Conservation (phyloP, 1,140 invertebrate species). For the Daktulosphaira vitifoliae region DNA sequence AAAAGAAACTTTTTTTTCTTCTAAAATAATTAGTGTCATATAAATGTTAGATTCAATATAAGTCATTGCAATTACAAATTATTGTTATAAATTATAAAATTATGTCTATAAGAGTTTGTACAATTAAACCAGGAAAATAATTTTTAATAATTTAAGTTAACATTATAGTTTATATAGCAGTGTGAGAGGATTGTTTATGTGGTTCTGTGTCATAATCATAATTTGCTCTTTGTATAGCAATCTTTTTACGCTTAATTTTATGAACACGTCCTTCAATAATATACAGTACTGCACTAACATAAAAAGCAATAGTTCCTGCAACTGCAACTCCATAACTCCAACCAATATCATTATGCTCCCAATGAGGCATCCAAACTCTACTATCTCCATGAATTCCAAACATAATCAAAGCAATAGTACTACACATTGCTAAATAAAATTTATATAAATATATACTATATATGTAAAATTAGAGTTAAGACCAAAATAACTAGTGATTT, state of each 20-base stretch:
- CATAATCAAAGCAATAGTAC: conserved; percentile 60
- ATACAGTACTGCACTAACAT: conserved; percentile 42
- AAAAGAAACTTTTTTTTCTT: too few species aligned
- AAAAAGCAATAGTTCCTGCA: conserved; percentile 49
- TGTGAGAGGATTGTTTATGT: conserved; percentile 20
- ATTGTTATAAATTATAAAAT: too few species aligned
- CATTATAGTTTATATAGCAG: conserved; percentile 15
- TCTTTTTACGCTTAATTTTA: conserved; percentile 53
- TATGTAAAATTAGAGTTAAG: neutral
- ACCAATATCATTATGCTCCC: conserved; percentile 89
- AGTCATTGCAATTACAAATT: too few species aligned
- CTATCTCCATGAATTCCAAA: conserved; percentile 85
- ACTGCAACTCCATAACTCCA: conserved; percentile 87
- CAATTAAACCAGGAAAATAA: too few species aligned
- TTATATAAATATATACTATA: conserved; percentile 12
- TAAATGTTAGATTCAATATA: too few species aligned
- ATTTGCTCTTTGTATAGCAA: conserved; percentile 20
- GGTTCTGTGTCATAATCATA: conserved; percentile 32
- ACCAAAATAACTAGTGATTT: neutral
- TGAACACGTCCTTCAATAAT: conserved; percentile 71
- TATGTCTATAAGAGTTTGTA: too few species aligned
- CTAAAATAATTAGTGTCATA: too few species aligned
- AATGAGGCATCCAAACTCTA: conserved; percentile 92
- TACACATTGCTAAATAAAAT: conserved; percentile 52
- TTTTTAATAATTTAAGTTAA: too few species aligned